Percentiles rank a stretch among this genome's conserved stretches.
phyloP scores from a whole-genome alignment of 2,113 vertebrate species.

The Cheilinus undulatus region DNA sequence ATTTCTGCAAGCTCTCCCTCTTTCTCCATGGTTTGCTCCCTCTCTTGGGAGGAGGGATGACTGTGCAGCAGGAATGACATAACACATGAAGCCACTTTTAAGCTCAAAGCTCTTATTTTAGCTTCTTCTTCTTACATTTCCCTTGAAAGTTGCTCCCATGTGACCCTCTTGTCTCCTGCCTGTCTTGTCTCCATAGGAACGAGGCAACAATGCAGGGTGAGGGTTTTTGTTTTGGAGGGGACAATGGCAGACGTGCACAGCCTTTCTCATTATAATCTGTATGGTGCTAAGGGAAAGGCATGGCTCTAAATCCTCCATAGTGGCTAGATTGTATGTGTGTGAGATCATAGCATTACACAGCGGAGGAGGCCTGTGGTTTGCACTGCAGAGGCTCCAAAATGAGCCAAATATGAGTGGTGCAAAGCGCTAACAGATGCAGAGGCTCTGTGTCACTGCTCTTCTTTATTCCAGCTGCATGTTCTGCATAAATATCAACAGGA shows the following conservation, averaged over 20 bases:
- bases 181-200: conserved; percentile 69
- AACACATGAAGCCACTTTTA: conserved; percentile 22
- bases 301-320: conserved; percentile 37
- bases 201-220: conserved; percentile 59
- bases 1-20: not conserved
- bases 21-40: conserved; percentile 6
- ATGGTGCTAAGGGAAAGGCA: conserved; percentile 21
- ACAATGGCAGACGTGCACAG: conserved; percentile 54
- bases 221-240: conserved; percentile 56
- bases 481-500: conserved; percentile 8
- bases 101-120: not conserved
- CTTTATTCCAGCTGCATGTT: not conserved
- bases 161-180: conserved; percentile 45
- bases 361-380: conserved; percentile 41
- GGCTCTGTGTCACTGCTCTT: conserved; percentile 15
- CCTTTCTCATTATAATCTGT: conserved; percentile 44
- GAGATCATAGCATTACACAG: conserved; percentile 27
- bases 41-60: not conserved
- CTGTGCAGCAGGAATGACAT: conserved; percentile 28
- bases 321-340: conserved; percentile 31
- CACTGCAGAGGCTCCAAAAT: conserved; percentile 28
- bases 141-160: conserved; percentile 13
- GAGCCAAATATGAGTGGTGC: conserved; percentile 41
- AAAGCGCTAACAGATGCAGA: conserved; percentile 50
- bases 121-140: conserved; percentile 1